Base-by-base conservation (phyloP, 2,888 invertebrate genomes). In the Clitarchus hookeri region DNA sequence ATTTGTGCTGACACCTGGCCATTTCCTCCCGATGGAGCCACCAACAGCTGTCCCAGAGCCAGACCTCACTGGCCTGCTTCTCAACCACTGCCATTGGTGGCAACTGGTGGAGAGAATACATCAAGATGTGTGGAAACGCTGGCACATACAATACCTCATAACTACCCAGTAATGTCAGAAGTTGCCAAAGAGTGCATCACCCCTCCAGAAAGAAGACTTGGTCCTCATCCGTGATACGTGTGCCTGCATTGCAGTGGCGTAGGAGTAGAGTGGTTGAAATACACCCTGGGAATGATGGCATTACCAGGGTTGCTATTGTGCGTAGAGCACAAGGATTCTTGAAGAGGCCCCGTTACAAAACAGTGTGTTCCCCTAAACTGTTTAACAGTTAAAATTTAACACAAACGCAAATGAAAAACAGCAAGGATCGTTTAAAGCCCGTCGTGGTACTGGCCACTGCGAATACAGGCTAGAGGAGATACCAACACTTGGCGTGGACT, bases 211-310 rank as follows among this genome's bases (percentile, higher is more conserved):
- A 1, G 90, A 89, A 11, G 87, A 88, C 4, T 19, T 91, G 44
- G 90, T 91, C 0, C 83, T 91, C 11, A 77, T 90, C 11, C 89
- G 89, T 77, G 90, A 90, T 44, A 89, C 88, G 89, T 48, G 78
- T 89, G 11, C 89, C 90, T 13, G 89, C 90, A 3, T 65, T 89
- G 12, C 86, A 89, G 48, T 91, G 91, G 90, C 84, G 85, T 23
- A 85, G 89, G 0, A 90, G 89, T 16, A 54, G 90, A 80, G 87
- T 90, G 1, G 27, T 88, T 1, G 83, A 89, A 11, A 80, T 90
- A 6, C 88, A 89, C 86, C 89, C 89, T 19, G 90, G 90, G 44
- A 83, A 84, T 25, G 91, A 90, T 85, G 87, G 87, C 12, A 85
- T 89, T 0, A 85, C 88, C 4, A 86, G 90, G 79, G 90, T 90